A percentile compares a stretch with the other conserved stretches of the same genome.
phyloP scores from a whole-genome alignment of 2,888 invertebrate genomes.

The Mamestra brassicae region DNA sequence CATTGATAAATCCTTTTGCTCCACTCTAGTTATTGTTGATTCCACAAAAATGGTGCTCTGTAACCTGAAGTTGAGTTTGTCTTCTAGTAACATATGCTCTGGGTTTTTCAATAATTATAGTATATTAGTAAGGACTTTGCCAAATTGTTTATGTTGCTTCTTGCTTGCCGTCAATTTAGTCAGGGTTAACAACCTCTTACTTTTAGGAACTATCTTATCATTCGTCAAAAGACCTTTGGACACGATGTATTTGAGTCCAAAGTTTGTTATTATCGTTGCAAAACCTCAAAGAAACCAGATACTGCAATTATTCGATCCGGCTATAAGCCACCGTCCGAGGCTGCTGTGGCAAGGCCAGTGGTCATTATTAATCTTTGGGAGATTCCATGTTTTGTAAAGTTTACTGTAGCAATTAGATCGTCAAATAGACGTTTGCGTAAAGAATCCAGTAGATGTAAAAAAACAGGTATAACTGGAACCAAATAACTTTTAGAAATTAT shows the following conservation, averaged over 20 bases:
- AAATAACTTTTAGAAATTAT: too few relatives aligned
- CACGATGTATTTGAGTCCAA: conserved; percentile 1
- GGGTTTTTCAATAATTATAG: not conserved
- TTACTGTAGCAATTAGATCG: conserved; percentile 5
- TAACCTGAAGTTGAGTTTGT: not conserved
- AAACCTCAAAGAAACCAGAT: not conserved
- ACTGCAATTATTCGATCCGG: not conserved
- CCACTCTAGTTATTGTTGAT: not conserved
- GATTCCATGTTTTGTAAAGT: conserved; percentile 32
- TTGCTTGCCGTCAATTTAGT: conserved; percentile 5
- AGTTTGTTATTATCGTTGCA: not conserved
- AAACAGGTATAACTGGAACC: too few relatives aligned
- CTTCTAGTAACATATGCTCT: not conserved
- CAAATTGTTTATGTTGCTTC: conserved; percentile 1
- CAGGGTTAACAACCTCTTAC: conserved; percentile 41
- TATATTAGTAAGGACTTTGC: conserved; percentile 7
- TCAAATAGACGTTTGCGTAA: not conserved
- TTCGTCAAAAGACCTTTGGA: conserved; percentile 1
- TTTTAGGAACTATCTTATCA: conserved; percentile 8
- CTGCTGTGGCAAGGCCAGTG: conserved; percentile 8
- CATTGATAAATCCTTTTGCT: not conserved
- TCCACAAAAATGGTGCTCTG: not conserved
- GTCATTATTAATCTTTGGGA: conserved; percentile 5
- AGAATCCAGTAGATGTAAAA: too few relatives aligned
- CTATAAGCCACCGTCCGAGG: not conserved